Percentiles rank a stretch among this genome's conserved stretches.
phyloP scores from a whole-genome alignment of 2,797 vertebrate species.

The Anabas testudineus region DNA sequence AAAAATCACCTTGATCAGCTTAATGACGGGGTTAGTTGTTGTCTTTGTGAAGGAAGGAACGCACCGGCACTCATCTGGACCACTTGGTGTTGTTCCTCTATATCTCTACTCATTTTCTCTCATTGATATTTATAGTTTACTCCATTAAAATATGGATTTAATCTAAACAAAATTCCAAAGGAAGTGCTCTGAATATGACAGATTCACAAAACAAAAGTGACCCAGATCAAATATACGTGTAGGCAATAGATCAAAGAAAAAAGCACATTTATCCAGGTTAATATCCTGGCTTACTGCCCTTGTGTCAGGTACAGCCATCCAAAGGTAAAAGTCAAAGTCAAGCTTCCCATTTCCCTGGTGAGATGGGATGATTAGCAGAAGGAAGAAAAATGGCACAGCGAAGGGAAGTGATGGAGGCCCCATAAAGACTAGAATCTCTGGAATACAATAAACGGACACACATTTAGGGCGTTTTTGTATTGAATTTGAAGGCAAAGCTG shows the following conservation, averaged over 20 bases:
- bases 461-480: constrained; percentile 9
- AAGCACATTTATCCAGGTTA: constrained; percentile 69
- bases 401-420: constrained; percentile 23
- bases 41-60: constrained; percentile 51
- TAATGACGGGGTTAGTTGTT: constrained; percentile 72
- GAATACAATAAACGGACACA: constrained; percentile 31
- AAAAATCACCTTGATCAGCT: constrained; percentile 45
- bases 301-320: constrained; percentile 66
- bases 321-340: constrained; percentile 77
- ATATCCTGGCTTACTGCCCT: constrained; percentile 71
- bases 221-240: constrained; percentile 46
- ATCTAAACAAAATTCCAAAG: constrained; percentile 65
- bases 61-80: constrained; percentile 53
- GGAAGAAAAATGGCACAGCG: constrained; percentile 56
- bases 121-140: constrained; percentile 61
- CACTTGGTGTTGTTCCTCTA: constrained; percentile 27
- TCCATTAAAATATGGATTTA: constrained; percentile 58
- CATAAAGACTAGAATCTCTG: constrained; percentile 27
- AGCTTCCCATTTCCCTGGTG: constrained; percentile 64
- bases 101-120: constrained; percentile 15
- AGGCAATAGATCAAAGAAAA: constrained; percentile 65
- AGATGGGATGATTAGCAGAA: constrained; percentile 65
- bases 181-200: constrained; percentile 61
- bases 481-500: constrained; percentile 1
- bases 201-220: constrained; percentile 66